A percentile compares a stretch with the other conserved stretches of the same genome.
phyloP scores from a whole-genome alignment of 2,797 vertebrate genomes.

The Myiothlypis chrysogaster region DNA sequence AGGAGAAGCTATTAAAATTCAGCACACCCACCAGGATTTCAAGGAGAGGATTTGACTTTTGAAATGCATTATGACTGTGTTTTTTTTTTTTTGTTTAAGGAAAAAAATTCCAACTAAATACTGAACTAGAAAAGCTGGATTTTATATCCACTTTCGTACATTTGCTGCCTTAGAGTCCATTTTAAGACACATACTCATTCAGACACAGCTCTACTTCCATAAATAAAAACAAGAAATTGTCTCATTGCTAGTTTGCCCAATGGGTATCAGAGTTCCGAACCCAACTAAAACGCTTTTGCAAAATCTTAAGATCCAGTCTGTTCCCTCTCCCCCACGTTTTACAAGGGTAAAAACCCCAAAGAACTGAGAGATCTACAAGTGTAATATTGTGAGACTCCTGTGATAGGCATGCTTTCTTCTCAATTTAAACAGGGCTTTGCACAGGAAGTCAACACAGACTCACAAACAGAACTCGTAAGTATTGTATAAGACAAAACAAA shows the following conservation, averaged over 20 bases:
- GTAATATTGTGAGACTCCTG: background rate
- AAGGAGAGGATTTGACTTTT: background rate
- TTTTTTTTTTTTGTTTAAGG: background rate
- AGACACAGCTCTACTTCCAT: background rate
- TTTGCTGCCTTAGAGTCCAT: background rate
- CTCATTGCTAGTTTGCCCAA: background rate
- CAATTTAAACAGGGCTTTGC: background rate
- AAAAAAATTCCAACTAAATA: background rate
- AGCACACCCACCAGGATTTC: background rate
- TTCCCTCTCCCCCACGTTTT: background rate
- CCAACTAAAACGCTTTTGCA: background rate
- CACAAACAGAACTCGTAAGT: background rate
- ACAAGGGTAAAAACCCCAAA: background rate
- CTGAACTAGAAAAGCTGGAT: background rate
- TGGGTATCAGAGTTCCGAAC: background rate
- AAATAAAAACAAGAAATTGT: background rate
- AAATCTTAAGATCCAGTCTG: background rate
- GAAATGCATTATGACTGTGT: background rate
- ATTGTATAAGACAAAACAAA: background rate
- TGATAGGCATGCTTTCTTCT: background rate
- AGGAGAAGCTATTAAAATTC: background rate
- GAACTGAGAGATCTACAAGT: background rate
- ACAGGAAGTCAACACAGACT: background rate
- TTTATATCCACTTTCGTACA: background rate
- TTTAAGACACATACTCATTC: background rate